These are phyloP conservation scores for Pristionchus exspectatus DNA, from an alignment of 2,888 invertebrate genomes.

Conservation along the genomic window DNA sequence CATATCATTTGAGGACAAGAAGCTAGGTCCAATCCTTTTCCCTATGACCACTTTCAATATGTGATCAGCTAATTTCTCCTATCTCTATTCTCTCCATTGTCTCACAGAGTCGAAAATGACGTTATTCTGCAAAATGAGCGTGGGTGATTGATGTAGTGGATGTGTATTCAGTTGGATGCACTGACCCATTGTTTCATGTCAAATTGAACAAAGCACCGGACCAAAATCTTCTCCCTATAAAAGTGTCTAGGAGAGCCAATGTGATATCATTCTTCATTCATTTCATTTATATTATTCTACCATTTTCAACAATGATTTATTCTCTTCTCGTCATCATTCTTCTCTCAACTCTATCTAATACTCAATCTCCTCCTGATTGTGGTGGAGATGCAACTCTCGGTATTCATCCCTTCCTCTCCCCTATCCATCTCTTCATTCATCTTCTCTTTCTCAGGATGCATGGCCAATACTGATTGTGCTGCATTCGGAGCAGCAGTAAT, in stretches of 20 bases:
- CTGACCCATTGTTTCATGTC: conserved; percentile 20
- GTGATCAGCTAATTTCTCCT: no score
- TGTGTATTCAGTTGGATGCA: conserved; percentile 19
- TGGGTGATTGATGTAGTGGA: neutral
- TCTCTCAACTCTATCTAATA: conserved; percentile 7
- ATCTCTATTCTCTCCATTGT: no score
- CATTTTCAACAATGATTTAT: conserved; percentile 5
- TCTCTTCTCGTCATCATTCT: neutral
- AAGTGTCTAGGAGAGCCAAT: neutral
- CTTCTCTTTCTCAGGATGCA: conserved; percentile 1
- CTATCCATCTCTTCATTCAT: neutral
- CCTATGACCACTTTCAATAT: no score
- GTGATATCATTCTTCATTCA: neutral
- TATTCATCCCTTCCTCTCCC: neutral
- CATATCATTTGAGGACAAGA: no score
- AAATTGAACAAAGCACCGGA: neutral
- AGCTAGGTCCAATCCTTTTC: no score
- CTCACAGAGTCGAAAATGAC: no score
- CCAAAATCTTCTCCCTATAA: neutral
- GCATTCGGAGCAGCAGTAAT: conserved; percentile 6
- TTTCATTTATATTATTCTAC: neutral
- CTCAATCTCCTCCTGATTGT: conserved; percentile 27
- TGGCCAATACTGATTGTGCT: conserved; percentile 33
- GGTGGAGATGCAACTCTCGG: conserved; percentile 26
- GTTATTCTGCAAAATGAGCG: neutral